Evolutionary conservation across 2,113 vertebrate genomes (phyloP).

Genomic region (Ciconia maguari): DNA sequence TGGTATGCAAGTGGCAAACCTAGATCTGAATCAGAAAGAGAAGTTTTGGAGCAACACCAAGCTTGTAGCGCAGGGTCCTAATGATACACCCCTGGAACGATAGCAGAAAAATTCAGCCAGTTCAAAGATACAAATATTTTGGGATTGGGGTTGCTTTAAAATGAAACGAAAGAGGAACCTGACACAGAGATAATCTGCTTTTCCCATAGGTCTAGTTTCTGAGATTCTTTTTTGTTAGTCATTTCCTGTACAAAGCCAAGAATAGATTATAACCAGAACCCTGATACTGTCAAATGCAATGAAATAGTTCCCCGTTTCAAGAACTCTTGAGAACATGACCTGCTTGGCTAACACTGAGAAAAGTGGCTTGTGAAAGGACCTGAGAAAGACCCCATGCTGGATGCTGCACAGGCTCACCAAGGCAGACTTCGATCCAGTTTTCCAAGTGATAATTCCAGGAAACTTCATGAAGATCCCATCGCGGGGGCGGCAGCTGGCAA

Average conservation of each 20-base stretch:
- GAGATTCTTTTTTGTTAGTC: neutral
- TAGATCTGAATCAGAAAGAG: neutral
- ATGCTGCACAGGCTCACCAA: neutral
- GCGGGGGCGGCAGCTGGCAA: neutral
- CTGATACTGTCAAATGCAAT: neutral
- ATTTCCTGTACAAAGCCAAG: neutral
- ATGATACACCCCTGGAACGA: neutral
- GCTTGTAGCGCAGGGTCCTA: neutral
- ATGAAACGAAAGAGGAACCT: neutral
- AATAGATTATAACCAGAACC: neutral
- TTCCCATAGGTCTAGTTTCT: neutral
- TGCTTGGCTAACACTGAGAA: neutral
- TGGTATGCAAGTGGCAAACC: rapidly evolving
- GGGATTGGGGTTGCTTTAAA: neutral
- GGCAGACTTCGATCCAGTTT: neutral
- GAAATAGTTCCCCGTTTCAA: neutral
- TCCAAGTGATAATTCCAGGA: neutral
- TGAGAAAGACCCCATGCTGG: neutral
- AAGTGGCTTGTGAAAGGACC: neutral
- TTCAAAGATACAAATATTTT: rapidly evolving
- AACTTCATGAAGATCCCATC: neutral
- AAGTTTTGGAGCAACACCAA: neutral
- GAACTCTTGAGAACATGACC: neutral
- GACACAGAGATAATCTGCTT: neutral
- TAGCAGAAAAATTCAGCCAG: rapidly evolving